Evolutionary conservation across 2,113 vertebrate species (phyloP), one percentile per base, ranked within the genome.

Genomic region (Nyctereutes procyonoides): DNA sequence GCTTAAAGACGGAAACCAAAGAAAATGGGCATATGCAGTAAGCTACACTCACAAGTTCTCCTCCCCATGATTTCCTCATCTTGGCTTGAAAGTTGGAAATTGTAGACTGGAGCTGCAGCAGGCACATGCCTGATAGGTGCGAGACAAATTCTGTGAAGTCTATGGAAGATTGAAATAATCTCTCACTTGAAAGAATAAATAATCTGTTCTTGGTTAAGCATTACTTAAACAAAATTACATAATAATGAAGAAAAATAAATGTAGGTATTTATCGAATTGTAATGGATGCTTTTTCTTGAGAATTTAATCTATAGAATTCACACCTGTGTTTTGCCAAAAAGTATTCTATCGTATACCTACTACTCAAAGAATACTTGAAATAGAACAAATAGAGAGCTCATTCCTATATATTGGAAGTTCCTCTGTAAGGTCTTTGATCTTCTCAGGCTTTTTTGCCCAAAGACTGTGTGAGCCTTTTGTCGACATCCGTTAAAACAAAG

Each of bases 401-500:
- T 30, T n/a, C 32, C 79, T 90, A 55, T 51, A 38, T 32, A 85
- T 22, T 35, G 55, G 35, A 86, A 81, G 76, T 26, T 28, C 56
- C 63, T 76, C 63, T 90, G n/a, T 62, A 77, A 88, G 90, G 4
- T 35, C 38, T 97, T 95, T 94, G 48, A 94, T 96, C 94, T 58
- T 87, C 55, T 38, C 48, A 51, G 13, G 6, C 58, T 67, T 94
- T 96, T 93, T 90, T 73, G 43, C 53, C 90, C 94, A 96, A 95
- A 96, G 94, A 96, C 83, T 63, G 60, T 81, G 56, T 93, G 84
- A 96, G 88, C 58, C 62, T 98, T 96, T 96, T 96, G 71, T 88
- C 13, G 19, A 95, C 81, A 96, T 90, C 76, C 35, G 76, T 96
- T 98, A 97, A 98, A 96, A 98, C 97, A 97, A 97, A 98, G 86